Base-by-base conservation (phyloP, 2,888 invertebrate species). In the Protodeltote pygarga region DNA sequence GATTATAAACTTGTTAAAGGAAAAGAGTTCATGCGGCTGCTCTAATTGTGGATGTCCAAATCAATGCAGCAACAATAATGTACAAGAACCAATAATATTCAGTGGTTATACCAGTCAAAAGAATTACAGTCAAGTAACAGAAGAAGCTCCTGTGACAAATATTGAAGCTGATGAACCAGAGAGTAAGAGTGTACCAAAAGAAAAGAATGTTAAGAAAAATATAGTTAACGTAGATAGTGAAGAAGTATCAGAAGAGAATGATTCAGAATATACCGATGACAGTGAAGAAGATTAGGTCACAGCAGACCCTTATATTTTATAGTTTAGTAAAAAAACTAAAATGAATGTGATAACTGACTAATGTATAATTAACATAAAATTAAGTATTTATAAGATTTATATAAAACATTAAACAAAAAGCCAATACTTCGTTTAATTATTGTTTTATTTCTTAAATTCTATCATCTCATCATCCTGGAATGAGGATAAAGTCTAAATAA, bases 1-100 rank as follows among this genome's bases (percentile, higher is more conserved):
- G n/a, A 74, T 91, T 54, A 61, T 89, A 6, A 81, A 83, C 50
- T 62, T 90, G 29, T 34, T 91, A 14, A 83, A 81, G 53, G 90
- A 91, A 17, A 83, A 73, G 47, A 78, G 70, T 45, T 48, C 34
- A 1, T 83, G 83, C 47, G 70, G 69, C 0, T 79, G 77, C 50
- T 67, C 51, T 5, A 66, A 79, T 29, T 83, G 78, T 25, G 74
- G 74, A 10, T 80, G 75, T 51, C 51, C 54, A 1, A 62, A 45
- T 17, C 58, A 58, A 17, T 14, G 17, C 6, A 3, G 39, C 2
- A 58, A 48, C 6, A 65, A 55, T 15, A 61, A 52, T 25, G 31
- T 41, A 32, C 55, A 54, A 19, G 65, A 65, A 15, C 69, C 74
- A 5, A 57, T 57, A 29, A 64, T 81, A 32, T 63, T 70, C 25